Conservation (phyloP, 1,140 invertebrate genomes). For the Hypsibius dujardini region DNA sequence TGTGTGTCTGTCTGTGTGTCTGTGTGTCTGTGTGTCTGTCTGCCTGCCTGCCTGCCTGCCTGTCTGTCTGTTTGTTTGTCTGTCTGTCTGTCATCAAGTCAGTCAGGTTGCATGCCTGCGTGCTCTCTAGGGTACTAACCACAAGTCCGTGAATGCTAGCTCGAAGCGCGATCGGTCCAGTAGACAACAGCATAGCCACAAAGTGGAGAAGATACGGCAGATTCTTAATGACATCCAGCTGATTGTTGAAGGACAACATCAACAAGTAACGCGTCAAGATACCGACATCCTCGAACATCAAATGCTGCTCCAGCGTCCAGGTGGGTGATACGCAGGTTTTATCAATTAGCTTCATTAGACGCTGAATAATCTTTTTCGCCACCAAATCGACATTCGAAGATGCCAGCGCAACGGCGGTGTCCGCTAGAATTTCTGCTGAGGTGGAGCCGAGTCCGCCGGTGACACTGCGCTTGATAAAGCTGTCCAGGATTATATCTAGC, state of each 20-base stretch:
- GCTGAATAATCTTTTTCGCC: conserved; percentile 72
- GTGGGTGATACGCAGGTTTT: conserved; percentile 91
- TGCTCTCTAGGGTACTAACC: too few relatives aligned
- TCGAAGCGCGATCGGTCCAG: conserved; percentile 78
- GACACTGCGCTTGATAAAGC: conserved; percentile 81
- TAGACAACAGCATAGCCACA: conserved; percentile 81
- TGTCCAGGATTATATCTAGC: conserved; percentile 87
- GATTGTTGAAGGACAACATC: conserved; percentile 97
- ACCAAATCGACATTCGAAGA: conserved; percentile 89
- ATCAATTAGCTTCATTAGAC: conserved; percentile 52
- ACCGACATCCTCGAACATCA: conserved; percentile 95
- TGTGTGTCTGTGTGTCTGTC: too few relatives aligned
- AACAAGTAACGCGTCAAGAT: conserved; percentile 81
- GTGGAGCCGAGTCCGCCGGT: conserved; percentile 74
- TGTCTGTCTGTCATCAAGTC: too few relatives aligned
- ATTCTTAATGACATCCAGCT: conserved; percentile 80
- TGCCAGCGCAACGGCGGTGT: conserved; percentile 84
- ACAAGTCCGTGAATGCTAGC: conserved; percentile 89
- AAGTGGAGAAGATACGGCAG: conserved; percentile 89
- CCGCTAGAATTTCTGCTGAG: conserved; percentile 95
- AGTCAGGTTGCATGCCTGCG: too few relatives aligned
- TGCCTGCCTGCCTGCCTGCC: too few relatives aligned
- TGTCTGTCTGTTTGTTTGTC: too few relatives aligned
- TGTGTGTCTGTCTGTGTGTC: too few relatives aligned
- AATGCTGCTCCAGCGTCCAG: conserved; percentile 70